These are phyloP conservation scores for Bombylius discolor DNA, from an alignment of 2,888 invertebrate genomes.

Conservation along the genomic window DNA sequence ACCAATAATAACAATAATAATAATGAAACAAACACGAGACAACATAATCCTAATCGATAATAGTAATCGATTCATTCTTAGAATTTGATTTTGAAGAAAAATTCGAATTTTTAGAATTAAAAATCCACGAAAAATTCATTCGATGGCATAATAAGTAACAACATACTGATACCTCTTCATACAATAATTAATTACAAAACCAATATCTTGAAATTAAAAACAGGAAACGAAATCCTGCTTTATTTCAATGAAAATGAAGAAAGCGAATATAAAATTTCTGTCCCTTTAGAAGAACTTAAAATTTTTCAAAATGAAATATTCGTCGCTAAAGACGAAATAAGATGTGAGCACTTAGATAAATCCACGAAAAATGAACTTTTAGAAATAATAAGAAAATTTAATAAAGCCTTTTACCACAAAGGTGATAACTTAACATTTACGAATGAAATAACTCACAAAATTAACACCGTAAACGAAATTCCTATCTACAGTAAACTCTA, in stretches of 20 bases:
- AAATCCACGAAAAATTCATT: background rate
- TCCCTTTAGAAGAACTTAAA: too few relatives aligned
- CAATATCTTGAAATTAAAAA: too few relatives aligned
- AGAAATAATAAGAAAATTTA: too few relatives aligned
- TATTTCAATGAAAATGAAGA: too few relatives aligned
- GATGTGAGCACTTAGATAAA: too few relatives aligned
- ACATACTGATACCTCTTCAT: background rate
- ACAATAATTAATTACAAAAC: too few relatives aligned
- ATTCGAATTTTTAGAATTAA: background rate
- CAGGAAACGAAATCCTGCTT: too few relatives aligned
- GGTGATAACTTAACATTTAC: background rate
- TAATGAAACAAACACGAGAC: background rate
- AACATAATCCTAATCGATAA: background rate
- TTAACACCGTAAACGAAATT: background rate
- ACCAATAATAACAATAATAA: background rate
- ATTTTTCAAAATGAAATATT: too few relatives aligned
- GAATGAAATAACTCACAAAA: background rate
- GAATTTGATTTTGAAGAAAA: background rate
- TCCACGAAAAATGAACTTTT: too few relatives aligned
- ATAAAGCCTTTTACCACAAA: too few relatives aligned
- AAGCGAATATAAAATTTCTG: too few relatives aligned
- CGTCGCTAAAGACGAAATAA: too few relatives aligned
- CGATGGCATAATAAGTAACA: background rate
- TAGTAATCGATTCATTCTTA: background rate
- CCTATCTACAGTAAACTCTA: background rate